These are phyloP conservation scores for Sebastes reedi DNA, from an alignment of 2,797 vertebrate species.

Conservation along the genomic window DNA sequence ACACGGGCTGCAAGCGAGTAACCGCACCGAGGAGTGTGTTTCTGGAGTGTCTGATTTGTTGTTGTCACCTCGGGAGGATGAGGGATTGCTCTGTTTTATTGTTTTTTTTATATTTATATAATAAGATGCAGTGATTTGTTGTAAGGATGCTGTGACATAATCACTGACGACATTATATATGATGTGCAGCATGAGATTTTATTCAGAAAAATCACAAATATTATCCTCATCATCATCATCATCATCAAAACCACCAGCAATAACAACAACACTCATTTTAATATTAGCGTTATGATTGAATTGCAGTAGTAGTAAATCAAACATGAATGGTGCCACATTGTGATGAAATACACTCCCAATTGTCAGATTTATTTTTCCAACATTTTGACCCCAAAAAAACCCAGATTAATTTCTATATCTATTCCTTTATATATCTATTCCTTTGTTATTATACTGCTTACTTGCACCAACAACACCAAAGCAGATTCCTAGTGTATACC, in stretches of 20 bases:
- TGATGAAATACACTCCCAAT: neutral
- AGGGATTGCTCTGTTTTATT: neutral
- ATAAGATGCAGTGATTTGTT: slow-evolving; percentile 10
- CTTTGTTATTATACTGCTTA: no score
- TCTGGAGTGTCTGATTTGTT: slow-evolving; percentile 36
- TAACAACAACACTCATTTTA: neutral
- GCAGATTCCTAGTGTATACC: no score
- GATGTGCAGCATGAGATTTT: slow-evolving; percentile 31
- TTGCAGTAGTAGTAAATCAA: neutral
- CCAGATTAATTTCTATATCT: neutral
- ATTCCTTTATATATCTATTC: no score
- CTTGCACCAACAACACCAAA: no score
- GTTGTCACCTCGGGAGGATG: slow-evolving; percentile 6
- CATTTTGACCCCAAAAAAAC: neutral
- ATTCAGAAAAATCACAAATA: slow-evolving; percentile 26
- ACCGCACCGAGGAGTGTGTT: slow-evolving; percentile 37
- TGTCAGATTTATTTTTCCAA: neutral
- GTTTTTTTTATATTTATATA: neutral
- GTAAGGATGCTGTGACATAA: slow-evolving; percentile 40
- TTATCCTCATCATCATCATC: neutral
- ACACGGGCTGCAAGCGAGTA: slow-evolving; percentile 34
- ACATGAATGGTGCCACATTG: neutral
- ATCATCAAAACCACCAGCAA: neutral
- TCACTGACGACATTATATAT: slow-evolving; percentile 41
- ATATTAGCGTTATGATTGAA: neutral